These are phyloP conservation scores for Muschampia staudingeri DNA, from an alignment of 2,888 invertebrate genomes.

Conservation along the genomic window DNA sequence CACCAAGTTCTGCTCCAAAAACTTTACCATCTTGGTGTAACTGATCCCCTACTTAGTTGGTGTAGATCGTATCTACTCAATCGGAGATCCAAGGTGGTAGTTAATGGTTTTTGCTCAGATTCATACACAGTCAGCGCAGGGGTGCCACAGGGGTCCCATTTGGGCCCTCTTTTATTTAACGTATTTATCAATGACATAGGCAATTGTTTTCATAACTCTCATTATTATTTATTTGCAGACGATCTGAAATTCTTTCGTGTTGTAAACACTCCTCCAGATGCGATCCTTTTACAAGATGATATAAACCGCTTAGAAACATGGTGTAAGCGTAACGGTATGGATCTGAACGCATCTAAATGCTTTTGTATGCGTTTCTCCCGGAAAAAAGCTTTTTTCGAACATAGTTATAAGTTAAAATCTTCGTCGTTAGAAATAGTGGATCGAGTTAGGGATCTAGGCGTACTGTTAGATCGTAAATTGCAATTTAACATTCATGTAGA, in stretches of 20 bases:
- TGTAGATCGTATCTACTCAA: neutral
- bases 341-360: neutral
- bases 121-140: neutral
- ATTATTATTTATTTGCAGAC: conserved; percentile 3
- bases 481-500: neutral
- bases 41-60: neutral
- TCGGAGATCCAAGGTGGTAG: neutral
- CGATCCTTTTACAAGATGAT: neutral
- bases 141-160: neutral
- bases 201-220: neutral
- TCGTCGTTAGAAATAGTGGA: neutral
- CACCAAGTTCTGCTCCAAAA: neutral
- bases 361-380: conserved; percentile 5
- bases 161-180: conserved; percentile 3
- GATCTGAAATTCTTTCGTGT: conserved; percentile 8
- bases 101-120: conserved; percentile 8
- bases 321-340: neutral
- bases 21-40: neutral
- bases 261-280: neutral
- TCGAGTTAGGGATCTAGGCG: neutral
- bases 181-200: conserved; percentile 3
- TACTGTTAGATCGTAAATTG: neutral
- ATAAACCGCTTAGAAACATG: neutral
- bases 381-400: neutral
- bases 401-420: neutral